Evolutionary conservation across 92 coral and sea anemone genomes (phyloP).

Genomic region (Zoanthus gigantus): DNA sequence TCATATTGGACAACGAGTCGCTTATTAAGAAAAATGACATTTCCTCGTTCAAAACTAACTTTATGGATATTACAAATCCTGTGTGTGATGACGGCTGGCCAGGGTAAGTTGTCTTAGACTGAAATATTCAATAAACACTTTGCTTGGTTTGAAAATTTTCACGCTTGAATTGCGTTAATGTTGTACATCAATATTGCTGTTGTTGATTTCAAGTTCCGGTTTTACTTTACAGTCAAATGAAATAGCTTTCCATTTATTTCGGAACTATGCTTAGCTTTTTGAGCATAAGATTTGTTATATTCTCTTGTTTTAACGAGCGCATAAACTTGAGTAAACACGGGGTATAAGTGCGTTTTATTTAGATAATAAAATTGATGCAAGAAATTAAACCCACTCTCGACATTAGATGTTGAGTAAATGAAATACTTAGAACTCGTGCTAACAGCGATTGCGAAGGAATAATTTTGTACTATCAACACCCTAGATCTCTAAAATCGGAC

Average conservation of each 20-base stretch:
- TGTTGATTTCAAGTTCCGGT: constrained; percentile 35
- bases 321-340: background rate
- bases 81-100: background rate
- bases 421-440: background rate
- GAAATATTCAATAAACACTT: background rate
- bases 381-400: background rate
- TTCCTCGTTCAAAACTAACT: background rate
- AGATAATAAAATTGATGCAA: background rate
- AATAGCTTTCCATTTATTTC: background rate
- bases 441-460: background rate
- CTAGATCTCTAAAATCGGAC: background rate
- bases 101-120: background rate
- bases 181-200: constrained; percentile 8
- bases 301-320: background rate
- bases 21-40: constrained; percentile 9
- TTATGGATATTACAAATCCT: background rate
- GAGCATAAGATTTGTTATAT: background rate
- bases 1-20: background rate
- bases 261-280: background rate
- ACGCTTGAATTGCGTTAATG: background rate
- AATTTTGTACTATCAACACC: background rate
- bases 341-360: background rate
- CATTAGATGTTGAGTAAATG: background rate
- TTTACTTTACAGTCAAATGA: background rate
- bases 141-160: background rate